Evolutionary conservation across 1,140 invertebrate species (phyloP).

Genomic region (Leptinotarsa defecta): DNA sequence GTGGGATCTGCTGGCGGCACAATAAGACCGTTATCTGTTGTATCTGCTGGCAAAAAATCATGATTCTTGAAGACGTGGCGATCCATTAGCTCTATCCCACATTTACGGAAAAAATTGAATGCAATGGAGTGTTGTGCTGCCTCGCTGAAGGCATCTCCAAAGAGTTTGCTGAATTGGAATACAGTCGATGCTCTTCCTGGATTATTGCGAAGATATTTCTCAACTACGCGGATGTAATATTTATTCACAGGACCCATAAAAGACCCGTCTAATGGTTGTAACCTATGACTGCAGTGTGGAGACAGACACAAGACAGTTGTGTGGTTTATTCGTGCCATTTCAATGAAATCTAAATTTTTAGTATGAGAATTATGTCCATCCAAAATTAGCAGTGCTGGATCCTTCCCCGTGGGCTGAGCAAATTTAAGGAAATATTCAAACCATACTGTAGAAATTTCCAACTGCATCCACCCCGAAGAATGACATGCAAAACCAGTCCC

Average conservation of each 20-base stretch:
- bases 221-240: neutral
- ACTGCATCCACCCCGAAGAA: too few relatives aligned
- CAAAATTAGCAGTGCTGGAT: neutral
- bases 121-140: neutral
- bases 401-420: too few relatives aligned
- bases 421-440: too few relatives aligned
- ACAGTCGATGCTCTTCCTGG: too few relatives aligned
- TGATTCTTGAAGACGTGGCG: too few relatives aligned
- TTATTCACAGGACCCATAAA: constrained; percentile 2
- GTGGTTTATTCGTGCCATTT: neutral
- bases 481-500: too few relatives aligned
- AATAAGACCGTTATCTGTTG: too few relatives aligned
- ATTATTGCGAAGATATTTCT: neutral
- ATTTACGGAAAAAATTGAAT: neutral
- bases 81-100: neutral
- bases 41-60: too few relatives aligned
- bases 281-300: neutral
- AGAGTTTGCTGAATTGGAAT: neutral
- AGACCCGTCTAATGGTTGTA: neutral
- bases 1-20: too few relatives aligned
- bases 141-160: neutral
- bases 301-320: neutral
- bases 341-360: neutral
- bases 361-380: neutral
- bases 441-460: too few relatives aligned